Evolutionary conservation across 2,797 vertebrate species (phyloP).

Genomic region (Chelmon rostratus): DNA sequence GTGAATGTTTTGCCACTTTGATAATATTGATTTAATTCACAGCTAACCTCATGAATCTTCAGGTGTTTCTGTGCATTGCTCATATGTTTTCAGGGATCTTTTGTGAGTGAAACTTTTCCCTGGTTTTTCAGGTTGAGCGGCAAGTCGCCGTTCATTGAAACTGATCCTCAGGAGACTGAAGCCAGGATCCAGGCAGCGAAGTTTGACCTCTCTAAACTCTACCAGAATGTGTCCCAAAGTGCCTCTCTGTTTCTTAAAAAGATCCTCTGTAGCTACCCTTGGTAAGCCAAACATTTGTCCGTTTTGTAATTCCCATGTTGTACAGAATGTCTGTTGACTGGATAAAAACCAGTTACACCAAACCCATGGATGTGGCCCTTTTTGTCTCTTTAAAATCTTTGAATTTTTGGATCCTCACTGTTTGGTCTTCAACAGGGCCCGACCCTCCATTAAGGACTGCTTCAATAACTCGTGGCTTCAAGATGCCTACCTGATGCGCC

Average conservation of each 20-base stretch:
- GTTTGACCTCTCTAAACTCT: conserved; percentile 96
- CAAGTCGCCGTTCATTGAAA: conserved; percentile 92
- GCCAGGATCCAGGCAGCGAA: conserved; percentile 93
- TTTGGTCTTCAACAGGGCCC: conserved; percentile 87
- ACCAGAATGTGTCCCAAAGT: conserved; percentile 98
- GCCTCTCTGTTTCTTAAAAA: conserved; percentile 97
- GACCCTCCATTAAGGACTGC: conserved; percentile 96
- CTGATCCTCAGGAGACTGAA: conserved; percentile 91
- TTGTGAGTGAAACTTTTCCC: neutral
- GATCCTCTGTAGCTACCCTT: conserved; percentile 95
- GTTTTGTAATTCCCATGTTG: too few species aligned
- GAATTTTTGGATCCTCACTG: neutral
- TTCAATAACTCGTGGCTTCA: conserved; percentile 96
- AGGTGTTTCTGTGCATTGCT: neutral
- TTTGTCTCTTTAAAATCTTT: neutral
- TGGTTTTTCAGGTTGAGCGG: conserved; percentile 91
- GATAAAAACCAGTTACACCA: too few species aligned
- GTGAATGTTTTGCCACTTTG: neutral
- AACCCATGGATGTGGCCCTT: too few species aligned
- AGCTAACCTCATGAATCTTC: neutral
- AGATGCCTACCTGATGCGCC: conserved; percentile 97
- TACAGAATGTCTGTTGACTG: too few species aligned
- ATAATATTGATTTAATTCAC: neutral
- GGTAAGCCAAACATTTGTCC: conserved; percentile 84
- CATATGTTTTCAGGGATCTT: neutral